Base-by-base conservation (phyloP, 1,140 invertebrate species). In the Caenorhabditis latens region DNA sequence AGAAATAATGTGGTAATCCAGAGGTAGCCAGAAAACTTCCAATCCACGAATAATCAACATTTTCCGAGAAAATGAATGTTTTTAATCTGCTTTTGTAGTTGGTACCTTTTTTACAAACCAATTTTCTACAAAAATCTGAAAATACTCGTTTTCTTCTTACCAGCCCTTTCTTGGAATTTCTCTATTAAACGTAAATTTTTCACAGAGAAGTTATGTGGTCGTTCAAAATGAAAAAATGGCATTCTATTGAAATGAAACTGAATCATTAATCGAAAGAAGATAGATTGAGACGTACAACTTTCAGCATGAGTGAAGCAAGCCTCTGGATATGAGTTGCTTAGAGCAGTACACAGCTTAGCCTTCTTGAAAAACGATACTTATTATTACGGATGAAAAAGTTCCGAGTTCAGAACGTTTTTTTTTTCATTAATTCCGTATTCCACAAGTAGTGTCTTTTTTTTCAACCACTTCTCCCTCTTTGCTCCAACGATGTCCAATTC, bases 211-310 rank as follows among this genome's bases (percentile, higher is more conserved):
- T 58, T 58, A 19, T 32, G 21, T 32, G 6, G 40, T 63, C 24
- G 61, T 63, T 63, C 32, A 40, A 63, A 63, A 63, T 13, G 24
- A 63, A 24, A 32, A 32, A 32, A 40, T 11, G 8, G 24, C 61
- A 63, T 63, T 63, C 61, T 32, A 63, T 63, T 63, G 21, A 63
- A 24, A 63, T 63, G 61, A 63, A 63, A 63, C 61, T 63, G 61
- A 63, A 63, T 63, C 61, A 63, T 63, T 63, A 63, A 63, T 63
- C 61, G 61, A 63, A 40, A 32, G 61, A 63, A 63, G 24, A 58
- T 58, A 63, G 61, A 63, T 63, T 32, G 61, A 63, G 9, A 13
- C 24, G 14, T 63, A 32, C 24, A 32, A 32, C 61, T 40, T 63
- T 63, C 61, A 63, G 61, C 61, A 40, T 63, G 24, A 63, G 13